These are phyloP conservation scores for Semotilus atromaculatus DNA, from an alignment of 2,797 vertebrate genomes.

Conservation along the genomic window DNA sequence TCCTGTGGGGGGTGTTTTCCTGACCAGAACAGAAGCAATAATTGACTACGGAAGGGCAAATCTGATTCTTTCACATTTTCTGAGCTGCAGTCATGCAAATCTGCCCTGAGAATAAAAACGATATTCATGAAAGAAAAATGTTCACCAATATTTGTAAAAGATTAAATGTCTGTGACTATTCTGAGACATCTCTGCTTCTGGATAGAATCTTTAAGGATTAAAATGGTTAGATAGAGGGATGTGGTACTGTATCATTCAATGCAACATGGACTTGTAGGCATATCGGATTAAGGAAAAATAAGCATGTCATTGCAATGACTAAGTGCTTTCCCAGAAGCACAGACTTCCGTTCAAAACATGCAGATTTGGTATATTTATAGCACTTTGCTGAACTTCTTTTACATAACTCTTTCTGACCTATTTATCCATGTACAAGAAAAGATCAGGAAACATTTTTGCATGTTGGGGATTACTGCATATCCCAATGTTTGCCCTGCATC, in stretches of 20 bases:
- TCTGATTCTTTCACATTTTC: slow-evolving; percentile 36
- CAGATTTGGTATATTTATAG: slow-evolving; percentile 40
- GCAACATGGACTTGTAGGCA: slow-evolving; percentile 11
- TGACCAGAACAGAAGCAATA: slow-evolving; percentile 67
- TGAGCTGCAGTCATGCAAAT: slow-evolving; percentile 68
- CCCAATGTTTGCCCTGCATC: background rate
- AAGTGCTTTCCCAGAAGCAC: slow-evolving; percentile 42
- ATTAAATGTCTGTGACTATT: background rate
- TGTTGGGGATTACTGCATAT: slow-evolving; percentile 30
- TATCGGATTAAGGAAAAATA: slow-evolving; percentile 31
- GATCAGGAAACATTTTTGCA: slow-evolving; percentile 15
- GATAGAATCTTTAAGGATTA: slow-evolving; percentile 9
- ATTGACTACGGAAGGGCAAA: slow-evolving; percentile 74
- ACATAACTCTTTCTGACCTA: slow-evolving; percentile 35
- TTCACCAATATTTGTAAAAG: background rate
- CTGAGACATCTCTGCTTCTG: background rate
- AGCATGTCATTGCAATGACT: slow-evolving; percentile 47
- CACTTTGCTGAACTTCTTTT: slow-evolving; percentile 25
- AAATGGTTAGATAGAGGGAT: slow-evolving; percentile 66
- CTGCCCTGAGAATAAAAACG: slow-evolving; percentile 40
- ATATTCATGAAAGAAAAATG: background rate
- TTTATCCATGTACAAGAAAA: slow-evolving; percentile 13
- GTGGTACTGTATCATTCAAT: slow-evolving; percentile 59
- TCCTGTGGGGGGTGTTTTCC: slow-evolving; percentile 72
- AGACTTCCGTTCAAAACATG: slow-evolving; percentile 36